phyloP scores from a whole-genome alignment of 1,140 invertebrate species.

The Lutraria rhynchaena region DNA sequence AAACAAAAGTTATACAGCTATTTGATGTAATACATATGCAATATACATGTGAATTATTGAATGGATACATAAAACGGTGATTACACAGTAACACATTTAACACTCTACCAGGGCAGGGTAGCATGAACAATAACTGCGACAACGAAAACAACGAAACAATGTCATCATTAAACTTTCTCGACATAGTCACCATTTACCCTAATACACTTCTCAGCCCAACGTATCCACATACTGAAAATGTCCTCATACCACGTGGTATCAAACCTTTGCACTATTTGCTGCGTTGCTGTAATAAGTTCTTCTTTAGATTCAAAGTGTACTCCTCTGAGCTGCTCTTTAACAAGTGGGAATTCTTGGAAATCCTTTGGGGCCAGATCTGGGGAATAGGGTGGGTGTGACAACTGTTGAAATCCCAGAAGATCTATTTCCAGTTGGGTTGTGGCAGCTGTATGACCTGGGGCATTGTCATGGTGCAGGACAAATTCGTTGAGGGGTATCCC shows the following conservation, averaged over 20 bases:
- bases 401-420: too few species aligned
- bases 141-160: too few species aligned
- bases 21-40: too few species aligned
- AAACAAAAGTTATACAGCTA: too few species aligned
- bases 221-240: neutral
- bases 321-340: neutral
- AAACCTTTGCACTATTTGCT: neutral
- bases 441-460: neutral
- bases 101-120: too few species aligned
- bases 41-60: too few species aligned
- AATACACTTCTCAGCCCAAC: neutral
- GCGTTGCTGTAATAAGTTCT: neutral
- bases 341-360: neutral
- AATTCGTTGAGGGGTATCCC: neutral
- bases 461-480: neutral
- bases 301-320: neutral
- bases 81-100: too few species aligned
- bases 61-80: too few species aligned
- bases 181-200: neutral
- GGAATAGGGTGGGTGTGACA: too few species aligned
- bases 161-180: too few species aligned
- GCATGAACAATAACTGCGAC: too few species aligned
- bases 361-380: neutral
- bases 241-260: neutral
- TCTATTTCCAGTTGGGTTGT: too few species aligned